These are phyloP conservation scores for Setipinna tenuifilis DNA, from an alignment of 2,797 vertebrate genomes.

Conservation along the genomic window DNA sequence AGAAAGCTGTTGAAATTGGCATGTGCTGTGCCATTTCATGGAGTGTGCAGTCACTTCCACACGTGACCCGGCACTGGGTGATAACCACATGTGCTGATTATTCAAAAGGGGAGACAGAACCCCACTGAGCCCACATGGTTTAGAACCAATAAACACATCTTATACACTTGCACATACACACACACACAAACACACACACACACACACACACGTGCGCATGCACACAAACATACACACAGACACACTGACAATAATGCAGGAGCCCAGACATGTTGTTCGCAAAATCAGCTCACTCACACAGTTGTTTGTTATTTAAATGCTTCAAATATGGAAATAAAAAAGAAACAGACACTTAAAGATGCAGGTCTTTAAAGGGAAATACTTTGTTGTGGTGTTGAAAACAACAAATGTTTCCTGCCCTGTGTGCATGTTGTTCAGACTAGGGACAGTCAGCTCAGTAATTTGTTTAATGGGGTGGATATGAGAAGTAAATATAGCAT, in stretches of 20 bases:
- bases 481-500: neutral
- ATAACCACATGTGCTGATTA: no score
- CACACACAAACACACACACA: no score
- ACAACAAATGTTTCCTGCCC: neutral
- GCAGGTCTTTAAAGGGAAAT: neutral
- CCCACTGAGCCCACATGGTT: no score
- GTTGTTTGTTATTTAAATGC: neutral
- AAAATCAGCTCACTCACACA: neutral
- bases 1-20: no score
- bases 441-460: neutral
- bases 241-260: neutral
- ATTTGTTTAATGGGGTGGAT: neutral
- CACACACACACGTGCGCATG: neutral
- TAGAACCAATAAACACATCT: no score
- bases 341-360: neutral
- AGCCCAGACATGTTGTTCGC: neutral
- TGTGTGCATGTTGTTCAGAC: neutral
- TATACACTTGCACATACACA: no score
- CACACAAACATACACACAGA: neutral
- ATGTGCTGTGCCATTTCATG: no score
- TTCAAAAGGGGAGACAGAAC: no score
- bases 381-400: neutral
- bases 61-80: no score
- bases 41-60: no score
- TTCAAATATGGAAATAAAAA: neutral